Conservation (phyloP, 92 coral and sea anemone genomes). For the Parazoanthus atlanticus region DNA sequence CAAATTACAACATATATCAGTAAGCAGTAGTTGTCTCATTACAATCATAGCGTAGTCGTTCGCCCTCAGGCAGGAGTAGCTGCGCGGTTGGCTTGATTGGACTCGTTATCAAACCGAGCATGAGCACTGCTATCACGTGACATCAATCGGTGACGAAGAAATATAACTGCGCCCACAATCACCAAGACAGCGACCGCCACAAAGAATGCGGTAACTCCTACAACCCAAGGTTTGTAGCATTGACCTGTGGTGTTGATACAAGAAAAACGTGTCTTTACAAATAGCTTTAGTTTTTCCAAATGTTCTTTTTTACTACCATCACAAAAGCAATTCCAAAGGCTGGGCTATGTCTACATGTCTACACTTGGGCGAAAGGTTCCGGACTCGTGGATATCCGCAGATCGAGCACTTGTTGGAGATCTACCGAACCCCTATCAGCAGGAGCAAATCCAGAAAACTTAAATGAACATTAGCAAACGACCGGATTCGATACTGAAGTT, state of each 20-base stretch:
- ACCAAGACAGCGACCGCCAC: conserved; percentile 7
- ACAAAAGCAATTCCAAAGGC: too few relatives aligned
- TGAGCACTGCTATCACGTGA: neutral
- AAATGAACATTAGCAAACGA: too few relatives aligned
- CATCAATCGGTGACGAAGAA: neutral
- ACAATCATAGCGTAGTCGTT: neutral
- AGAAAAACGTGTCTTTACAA: neutral
- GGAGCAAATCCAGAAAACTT: too few relatives aligned
- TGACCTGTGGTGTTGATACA: neutral
- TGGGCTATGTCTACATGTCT: too few relatives aligned
- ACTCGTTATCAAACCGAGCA: conserved; percentile 14
- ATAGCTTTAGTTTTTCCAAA: neutral
- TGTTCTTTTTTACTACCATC: too few relatives aligned
- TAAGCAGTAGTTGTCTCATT: neutral
- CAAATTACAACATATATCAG: neutral
- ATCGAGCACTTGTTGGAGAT: too few relatives aligned
- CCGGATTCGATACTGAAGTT: too few relatives aligned
- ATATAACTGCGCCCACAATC: conserved; percentile 31
- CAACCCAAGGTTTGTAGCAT: conserved; percentile 18
- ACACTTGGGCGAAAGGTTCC: too few relatives aligned
- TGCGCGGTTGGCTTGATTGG: neutral
- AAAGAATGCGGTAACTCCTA: conserved; percentile 6
- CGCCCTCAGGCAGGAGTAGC: neutral
- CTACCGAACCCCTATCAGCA: too few relatives aligned
- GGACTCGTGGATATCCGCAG: too few relatives aligned